A percentile compares a stretch with the other conserved stretches of the same genome.
Conservation (phyloP, 2,113 vertebrate species). For the Caranx ignobilis region DNA sequence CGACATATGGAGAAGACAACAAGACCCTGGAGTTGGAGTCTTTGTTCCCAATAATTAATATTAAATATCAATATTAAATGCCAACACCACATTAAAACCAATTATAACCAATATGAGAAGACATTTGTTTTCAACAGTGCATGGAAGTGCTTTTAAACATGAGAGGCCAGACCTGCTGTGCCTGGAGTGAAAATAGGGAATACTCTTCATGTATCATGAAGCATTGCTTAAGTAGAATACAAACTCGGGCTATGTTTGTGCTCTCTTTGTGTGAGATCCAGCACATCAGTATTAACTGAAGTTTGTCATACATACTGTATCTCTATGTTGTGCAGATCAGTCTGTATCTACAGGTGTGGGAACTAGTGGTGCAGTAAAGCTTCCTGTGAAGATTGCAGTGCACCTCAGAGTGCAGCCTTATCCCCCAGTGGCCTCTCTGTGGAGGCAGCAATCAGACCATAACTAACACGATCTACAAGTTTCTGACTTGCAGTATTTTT, state of each 20-base stretch:
- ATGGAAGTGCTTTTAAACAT: background rate
- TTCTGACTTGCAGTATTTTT: background rate
- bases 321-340: slow-evolving; percentile 16
- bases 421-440: background rate
- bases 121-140: background rate
- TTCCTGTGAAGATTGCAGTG: slow-evolving; percentile 10
- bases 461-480: slow-evolving; percentile 9
- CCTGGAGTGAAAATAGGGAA: background rate
- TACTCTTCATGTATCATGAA: too few relatives aligned
- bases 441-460: slow-evolving; percentile 2
- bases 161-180: slow-evolving; percentile 21
- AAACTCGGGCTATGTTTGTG: slow-evolving; percentile 21
- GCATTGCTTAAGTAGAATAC: background rate
- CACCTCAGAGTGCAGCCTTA: slow-evolving; percentile 24
- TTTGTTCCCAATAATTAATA: slow-evolving; percentile 28
- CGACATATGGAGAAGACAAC: slow-evolving; percentile 53
- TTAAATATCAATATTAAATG: slow-evolving; percentile 19
- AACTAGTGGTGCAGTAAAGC: slow-evolving; percentile 1
- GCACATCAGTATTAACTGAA: slow-evolving; percentile 7
- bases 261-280: slow-evolving; percentile 16
- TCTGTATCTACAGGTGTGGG: background rate
- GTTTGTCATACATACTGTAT: background rate
- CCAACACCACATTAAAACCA: background rate
- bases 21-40: slow-evolving; percentile 75
- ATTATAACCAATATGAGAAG: background rate